Evolutionary conservation across 2,888 invertebrate genomes (phyloP).

Genomic region (Hemaris fuciformis): DNA sequence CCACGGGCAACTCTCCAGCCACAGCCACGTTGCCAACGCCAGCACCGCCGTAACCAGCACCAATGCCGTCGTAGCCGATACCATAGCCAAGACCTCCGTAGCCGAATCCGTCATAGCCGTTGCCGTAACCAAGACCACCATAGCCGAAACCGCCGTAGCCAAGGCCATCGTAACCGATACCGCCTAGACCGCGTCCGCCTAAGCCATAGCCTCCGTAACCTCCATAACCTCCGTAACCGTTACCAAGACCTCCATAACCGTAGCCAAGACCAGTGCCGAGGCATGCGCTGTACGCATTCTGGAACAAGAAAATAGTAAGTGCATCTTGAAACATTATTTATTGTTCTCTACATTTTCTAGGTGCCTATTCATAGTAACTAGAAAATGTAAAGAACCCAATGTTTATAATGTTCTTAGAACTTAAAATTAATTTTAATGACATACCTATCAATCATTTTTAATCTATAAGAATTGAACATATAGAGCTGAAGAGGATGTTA

Average conservation of each 20-base stretch:
- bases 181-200: conserved; percentile 3
- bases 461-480: too few relatives aligned
- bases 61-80: conserved; percentile 13
- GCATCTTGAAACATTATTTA: too few relatives aligned
- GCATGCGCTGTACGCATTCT: conserved; percentile 3
- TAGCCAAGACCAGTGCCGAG: neutral
- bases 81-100: conserved; percentile 16
- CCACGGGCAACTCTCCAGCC: conserved; percentile 9
- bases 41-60: conserved; percentile 10
- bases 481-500: too few relatives aligned
- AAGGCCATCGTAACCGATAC: conserved; percentile 4
- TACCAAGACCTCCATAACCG: conserved; percentile 3
- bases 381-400: too few relatives aligned
- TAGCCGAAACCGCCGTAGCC: neutral
- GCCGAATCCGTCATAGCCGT: conserved; percentile 3
- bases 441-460: too few relatives aligned
- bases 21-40: conserved; percentile 13
- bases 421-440: too few relatives aligned
- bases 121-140: conserved; percentile 15
- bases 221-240: neutral
- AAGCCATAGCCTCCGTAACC: conserved; percentile 9
- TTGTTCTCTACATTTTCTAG: too few relatives aligned
- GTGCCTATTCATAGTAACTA: too few relatives aligned
- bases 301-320: neutral
- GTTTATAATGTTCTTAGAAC: too few relatives aligned